Evolutionary conservation across 2,113 vertebrate species (phyloP).

Genomic region (Vulpes vulpes): DNA sequence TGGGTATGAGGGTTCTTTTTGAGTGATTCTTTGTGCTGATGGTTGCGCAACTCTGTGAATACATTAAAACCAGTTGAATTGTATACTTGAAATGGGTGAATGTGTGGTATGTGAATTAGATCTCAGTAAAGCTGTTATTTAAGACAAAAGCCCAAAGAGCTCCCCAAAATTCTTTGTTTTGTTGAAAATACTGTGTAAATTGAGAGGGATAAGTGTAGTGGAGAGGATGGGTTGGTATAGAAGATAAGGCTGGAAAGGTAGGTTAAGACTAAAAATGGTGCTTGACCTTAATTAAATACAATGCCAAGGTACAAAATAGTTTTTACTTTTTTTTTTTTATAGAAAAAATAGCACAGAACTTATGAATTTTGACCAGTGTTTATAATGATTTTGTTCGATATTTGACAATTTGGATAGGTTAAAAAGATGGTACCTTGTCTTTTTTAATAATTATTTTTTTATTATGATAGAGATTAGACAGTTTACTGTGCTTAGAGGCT

Average conservation of each 20-base stretch:
- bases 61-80: not conserved
- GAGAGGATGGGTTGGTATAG: not conserved
- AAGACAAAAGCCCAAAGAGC: not conserved
- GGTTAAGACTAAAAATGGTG: not conserved
- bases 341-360: not conserved
- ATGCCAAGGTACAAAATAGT: not conserved
- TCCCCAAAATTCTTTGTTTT: not conserved
- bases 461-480: not conserved
- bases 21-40: not conserved
- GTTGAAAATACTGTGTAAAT: not conserved
- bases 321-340: not conserved
- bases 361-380: not conserved
- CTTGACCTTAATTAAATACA: conserved; percentile 24
- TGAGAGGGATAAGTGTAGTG: not conserved
- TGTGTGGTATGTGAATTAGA: not conserved
- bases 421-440: not conserved
- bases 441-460: not conserved
- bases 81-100: not conserved
- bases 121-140: not conserved
- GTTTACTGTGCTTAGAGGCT: not conserved
- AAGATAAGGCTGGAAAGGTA: not conserved
- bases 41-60: not conserved
- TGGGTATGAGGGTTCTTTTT: not conserved
- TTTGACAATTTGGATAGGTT: not conserved
- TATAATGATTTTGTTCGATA: conserved; percentile 7